Percentiles rank a stretch among this genome's conserved stretches.
phyloP scores from a whole-genome alignment of 2,113 vertebrate species.

The Malurus elegans region DNA sequence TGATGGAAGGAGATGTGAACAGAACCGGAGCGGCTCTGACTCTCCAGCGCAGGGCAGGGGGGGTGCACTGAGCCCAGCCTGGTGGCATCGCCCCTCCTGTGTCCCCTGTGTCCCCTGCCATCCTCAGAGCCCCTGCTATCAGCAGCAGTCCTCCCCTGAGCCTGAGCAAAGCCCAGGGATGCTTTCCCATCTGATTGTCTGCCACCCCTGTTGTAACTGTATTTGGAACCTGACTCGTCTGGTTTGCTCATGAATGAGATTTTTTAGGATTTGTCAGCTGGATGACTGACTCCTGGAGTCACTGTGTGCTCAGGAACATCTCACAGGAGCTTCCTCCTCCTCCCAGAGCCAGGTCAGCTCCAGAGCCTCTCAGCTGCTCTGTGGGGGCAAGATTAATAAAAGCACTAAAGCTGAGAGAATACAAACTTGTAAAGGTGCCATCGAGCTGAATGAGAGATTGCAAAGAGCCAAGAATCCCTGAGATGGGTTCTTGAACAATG shows the following conservation, averaged over 20 bases:
- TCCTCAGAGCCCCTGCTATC: rapidly evolving
- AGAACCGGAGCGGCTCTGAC: neutral
- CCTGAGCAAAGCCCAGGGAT: rapidly evolving
- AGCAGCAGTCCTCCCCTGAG: neutral
- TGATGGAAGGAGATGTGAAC: rapidly evolving
- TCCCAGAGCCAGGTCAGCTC: neutral
- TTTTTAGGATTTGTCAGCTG: neutral
- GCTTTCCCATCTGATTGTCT: neutral
- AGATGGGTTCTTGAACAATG: neutral
- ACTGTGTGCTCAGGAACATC: neutral
- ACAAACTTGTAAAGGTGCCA: neutral
- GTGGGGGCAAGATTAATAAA: neutral
- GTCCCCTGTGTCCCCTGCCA: neutral
- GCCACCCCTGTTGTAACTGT: neutral
- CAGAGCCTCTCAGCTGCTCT: neutral
- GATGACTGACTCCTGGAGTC: neutral
- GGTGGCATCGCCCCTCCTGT: neutral
- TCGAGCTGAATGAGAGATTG: neutral
- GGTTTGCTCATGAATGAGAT: neutral
- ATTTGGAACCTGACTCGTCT: neutral
- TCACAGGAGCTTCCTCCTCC: neutral
- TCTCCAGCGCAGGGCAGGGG: neutral
- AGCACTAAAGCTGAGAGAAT: neutral
- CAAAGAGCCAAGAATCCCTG: neutral
- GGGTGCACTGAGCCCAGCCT: neutral